A percentile compares a stretch with the other conserved stretches of the same genome.
phyloP scores from a whole-genome alignment of 2,888 invertebrate genomes.

The Trissolcus brochymenae region DNA sequence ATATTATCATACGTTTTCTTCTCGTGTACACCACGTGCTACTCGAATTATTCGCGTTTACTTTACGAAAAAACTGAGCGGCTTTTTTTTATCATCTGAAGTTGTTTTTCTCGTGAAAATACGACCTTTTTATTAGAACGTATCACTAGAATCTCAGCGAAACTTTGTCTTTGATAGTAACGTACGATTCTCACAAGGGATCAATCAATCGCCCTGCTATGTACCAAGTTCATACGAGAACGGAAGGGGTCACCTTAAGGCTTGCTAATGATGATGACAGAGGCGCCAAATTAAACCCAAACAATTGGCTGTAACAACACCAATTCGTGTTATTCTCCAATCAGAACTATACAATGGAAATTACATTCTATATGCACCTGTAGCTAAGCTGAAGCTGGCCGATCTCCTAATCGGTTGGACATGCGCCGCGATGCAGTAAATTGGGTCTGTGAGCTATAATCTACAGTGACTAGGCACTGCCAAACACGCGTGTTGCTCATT shows the following conservation, averaged over 20 bases:
- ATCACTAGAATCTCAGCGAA: too few relatives aligned
- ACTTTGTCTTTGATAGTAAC: too few relatives aligned
- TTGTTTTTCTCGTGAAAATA: not conserved
- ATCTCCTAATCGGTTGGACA: slow-evolving; percentile 69
- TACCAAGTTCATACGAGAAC: slow-evolving; percentile 31
- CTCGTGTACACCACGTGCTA: slow-evolving; percentile 29
- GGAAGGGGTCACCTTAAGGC: slow-evolving; percentile 17
- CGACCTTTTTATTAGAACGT: too few relatives aligned
- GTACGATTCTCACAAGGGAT: too few relatives aligned
- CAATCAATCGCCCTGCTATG: not conserved
- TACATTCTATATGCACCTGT: slow-evolving; percentile 63
- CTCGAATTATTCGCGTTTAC: slow-evolving; percentile 46
- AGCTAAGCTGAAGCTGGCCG: slow-evolving; percentile 60
- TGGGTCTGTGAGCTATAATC: slow-evolving; percentile 64
- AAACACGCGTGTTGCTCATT: slow-evolving; percentile 32
- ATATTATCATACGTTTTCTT: slow-evolving; percentile 58
- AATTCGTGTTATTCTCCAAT: slow-evolving; percentile 53
- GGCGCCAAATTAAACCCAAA: slow-evolving; percentile 42
- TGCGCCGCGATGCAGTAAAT: slow-evolving; percentile 70
- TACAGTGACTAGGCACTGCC: slow-evolving; percentile 23
- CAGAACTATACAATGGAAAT: slow-evolving; percentile 49
- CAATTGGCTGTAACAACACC: slow-evolving; percentile 44
- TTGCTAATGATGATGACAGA: slow-evolving; percentile 29
- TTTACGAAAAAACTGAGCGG: slow-evolving; percentile 5
- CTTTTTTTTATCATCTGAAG: not conserved